Evolutionary conservation across 92 coral and sea anemone species (phyloP).

Genomic region (Phenganax stokvisi): DNA sequence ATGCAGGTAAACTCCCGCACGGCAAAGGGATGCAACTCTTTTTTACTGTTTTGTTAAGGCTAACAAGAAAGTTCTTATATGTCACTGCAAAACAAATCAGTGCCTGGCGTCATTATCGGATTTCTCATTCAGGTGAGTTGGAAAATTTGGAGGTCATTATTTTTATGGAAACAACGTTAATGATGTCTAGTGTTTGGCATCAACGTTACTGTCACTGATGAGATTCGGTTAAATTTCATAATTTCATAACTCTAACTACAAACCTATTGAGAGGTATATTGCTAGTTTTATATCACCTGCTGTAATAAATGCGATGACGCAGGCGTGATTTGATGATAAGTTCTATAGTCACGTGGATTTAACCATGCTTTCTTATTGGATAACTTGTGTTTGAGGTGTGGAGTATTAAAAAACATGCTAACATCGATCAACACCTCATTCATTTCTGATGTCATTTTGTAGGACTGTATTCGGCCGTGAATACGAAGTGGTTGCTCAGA

Average conservation of each 20-base stretch:
- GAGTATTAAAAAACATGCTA: neutral
- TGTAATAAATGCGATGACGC: no score
- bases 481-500: constrained; percentile 77
- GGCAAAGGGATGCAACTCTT: neutral
- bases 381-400: no score
- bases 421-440: neutral
- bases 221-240: neutral
- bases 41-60: constrained; percentile 52
- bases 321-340: no score
- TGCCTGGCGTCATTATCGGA: constrained; percentile 71
- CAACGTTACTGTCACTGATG: neutral
- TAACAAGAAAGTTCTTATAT: constrained; percentile 67
- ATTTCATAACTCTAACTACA: no score
- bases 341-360: no score
- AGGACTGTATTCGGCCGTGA: constrained; percentile 99
- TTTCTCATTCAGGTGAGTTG: constrained; percentile 79
- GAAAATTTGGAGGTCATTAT: neutral
- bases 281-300: no score
- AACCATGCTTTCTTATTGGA: no score
- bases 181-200: neutral
- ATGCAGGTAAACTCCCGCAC: no score
- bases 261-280: no score
- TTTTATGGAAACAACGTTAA: neutral
- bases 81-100: constrained; percentile 92
- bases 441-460: neutral